Percentiles rank a stretch among this genome's conserved stretches.
These are phyloP conservation scores for Polylopha cassiicola DNA, from an alignment of 2,888 invertebrate species.

Conservation along the genomic window DNA sequence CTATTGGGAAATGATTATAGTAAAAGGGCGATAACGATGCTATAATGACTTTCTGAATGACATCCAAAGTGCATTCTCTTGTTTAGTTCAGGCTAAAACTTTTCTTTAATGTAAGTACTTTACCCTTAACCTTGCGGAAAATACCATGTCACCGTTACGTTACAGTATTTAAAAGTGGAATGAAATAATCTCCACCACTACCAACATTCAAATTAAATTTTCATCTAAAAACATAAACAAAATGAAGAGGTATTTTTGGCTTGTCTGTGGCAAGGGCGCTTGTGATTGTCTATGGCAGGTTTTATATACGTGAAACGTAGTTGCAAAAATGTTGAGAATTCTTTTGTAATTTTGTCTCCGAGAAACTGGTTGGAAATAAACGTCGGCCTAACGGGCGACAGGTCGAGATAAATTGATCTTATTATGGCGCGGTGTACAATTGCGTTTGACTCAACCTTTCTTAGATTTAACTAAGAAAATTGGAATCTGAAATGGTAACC, in stretches of 20 bases:
- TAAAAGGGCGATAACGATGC: conserved; percentile 2
- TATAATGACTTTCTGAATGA: conserved; percentile 11
- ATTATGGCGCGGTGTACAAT: conserved; percentile 23
- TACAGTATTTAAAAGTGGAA: too few relatives aligned
- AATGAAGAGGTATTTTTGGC: too few relatives aligned
- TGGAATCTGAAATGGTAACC: not conserved
- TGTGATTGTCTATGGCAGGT: too few relatives aligned
- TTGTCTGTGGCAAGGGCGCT: too few relatives aligned
- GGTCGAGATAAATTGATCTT: conserved; percentile 22
- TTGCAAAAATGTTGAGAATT: not conserved
- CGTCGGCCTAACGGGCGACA: conserved; percentile 15
- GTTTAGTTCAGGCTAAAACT: not conserved
- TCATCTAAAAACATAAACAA: too few relatives aligned
- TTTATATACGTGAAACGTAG: too few relatives aligned
- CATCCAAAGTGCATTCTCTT: conserved; percentile 18
- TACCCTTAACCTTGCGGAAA: too few relatives aligned
- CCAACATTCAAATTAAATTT: too few relatives aligned
- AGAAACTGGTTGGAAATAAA: conserved; percentile 16
- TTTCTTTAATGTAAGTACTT: too few relatives aligned
- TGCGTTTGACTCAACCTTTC: conserved; percentile 4
- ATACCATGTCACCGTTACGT: too few relatives aligned
- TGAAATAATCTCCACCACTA: too few relatives aligned
- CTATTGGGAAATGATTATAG: not conserved
- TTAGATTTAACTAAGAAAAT: too few relatives aligned
- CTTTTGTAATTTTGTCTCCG: not conserved